Evolutionary conservation across 2,888 invertebrate genomes (phyloP).

Genomic region (Nasonia oneida): DNA sequence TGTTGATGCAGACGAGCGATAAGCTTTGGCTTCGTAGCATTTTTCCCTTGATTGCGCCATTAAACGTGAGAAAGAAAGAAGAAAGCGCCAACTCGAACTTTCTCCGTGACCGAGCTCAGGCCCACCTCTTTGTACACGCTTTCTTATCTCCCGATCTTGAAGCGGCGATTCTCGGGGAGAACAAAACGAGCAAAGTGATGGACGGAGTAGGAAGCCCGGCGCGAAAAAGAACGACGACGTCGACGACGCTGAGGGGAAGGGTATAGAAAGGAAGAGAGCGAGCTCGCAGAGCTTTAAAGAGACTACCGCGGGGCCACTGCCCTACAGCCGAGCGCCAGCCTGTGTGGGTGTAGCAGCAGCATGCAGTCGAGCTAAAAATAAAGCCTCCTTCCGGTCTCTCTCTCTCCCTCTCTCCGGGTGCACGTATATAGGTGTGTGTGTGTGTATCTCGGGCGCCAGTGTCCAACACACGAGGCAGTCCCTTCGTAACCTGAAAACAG

Average conservation of each 20-base stretch:
- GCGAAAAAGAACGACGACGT: background rate
- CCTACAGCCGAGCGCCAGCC: conserved; percentile 11
- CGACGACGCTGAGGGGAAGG: background rate
- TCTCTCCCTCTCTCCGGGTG: background rate
- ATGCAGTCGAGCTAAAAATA: conserved; percentile 46
- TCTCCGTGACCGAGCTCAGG: background rate
- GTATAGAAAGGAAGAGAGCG: background rate
- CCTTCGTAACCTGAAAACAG: conserved; percentile 39
- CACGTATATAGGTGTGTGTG: background rate
- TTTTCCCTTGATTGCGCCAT: no score
- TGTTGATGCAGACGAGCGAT: no score
- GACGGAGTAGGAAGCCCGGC: no score
- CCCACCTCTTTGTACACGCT: background rate
- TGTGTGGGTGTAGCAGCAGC: background rate
- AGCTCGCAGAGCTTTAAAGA: conserved; percentile 27
- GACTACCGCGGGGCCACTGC: conserved; percentile 38
- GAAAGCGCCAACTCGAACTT: conserved; percentile 5
- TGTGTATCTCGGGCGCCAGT: background rate
- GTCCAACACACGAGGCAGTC: no score
- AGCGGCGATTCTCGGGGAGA: conserved; percentile 34
- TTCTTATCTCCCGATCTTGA: conserved; percentile 44
- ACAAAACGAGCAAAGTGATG: conserved; percentile 42
- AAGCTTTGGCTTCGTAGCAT: no score
- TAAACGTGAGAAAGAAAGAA: background rate
- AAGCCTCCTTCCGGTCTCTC: conserved; percentile 22